These are phyloP conservation scores for Ifrita kowaldi DNA, from an alignment of 2,113 vertebrate genomes.

Conservation along the genomic window DNA sequence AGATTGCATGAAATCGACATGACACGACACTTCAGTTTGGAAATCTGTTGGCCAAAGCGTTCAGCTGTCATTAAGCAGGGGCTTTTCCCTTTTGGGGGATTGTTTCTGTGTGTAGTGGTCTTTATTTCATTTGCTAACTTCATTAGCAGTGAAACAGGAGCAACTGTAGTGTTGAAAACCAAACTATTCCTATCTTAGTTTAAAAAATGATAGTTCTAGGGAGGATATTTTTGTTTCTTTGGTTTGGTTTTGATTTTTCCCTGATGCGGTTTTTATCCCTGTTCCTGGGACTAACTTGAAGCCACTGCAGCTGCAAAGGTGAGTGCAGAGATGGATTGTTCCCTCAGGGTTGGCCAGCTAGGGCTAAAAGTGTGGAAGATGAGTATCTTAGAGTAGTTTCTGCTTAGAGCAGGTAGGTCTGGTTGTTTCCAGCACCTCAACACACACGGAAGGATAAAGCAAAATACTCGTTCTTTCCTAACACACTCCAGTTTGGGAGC, in stretches of 20 bases:
- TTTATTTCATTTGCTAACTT: neutral
- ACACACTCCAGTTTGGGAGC: no score
- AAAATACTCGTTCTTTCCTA: neutral
- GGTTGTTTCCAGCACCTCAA: neutral
- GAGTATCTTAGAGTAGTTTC: no score
- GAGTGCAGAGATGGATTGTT: neutral
- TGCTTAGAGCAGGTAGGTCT: neutral
- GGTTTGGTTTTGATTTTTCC: neutral
- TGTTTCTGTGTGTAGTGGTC: neutral
- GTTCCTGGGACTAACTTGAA: neutral
- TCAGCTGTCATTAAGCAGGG: neutral
- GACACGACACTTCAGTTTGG: neutral
- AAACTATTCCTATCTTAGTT: neutral
- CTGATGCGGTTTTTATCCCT: neutral
- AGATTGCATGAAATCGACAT: neutral
- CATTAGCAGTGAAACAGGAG: neutral
- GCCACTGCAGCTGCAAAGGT: neutral
- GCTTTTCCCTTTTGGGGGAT: neutral
- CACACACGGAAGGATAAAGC: neutral
- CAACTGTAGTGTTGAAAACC: neutral
- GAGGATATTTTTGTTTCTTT: neutral
- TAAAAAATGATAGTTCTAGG: accelerated
- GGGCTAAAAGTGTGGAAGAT: no score
- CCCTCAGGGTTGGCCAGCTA: neutral
- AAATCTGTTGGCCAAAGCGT: neutral